Base-by-base conservation (phyloP, 2,888 invertebrate species). In the Megalurothrips usitatus region DNA sequence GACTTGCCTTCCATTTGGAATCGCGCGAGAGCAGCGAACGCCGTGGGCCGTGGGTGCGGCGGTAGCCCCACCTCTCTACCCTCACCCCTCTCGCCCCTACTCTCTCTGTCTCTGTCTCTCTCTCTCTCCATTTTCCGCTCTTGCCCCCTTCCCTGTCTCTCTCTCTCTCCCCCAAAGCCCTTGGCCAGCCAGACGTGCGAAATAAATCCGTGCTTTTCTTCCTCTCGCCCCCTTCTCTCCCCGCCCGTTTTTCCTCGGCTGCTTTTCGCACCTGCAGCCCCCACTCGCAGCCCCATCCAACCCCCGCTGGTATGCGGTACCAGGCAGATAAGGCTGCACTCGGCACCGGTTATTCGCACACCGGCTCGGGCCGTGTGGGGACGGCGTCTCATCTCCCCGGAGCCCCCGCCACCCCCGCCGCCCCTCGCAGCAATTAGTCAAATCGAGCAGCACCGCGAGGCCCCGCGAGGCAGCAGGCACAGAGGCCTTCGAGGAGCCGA, bases 141-240 rank as follows among this genome's bases (percentile, higher is more conserved):
- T 43, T 43, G 34, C 34, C 6, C 34, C 6, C n/a, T n/a, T n/a
- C 34, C 6, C 34, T 43, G 34, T 6, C 6, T 43, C 6, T 52
- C 58, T 2, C 11, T 8, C 23, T 23, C 68, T 23, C 11, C 68
- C n/a, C 68, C 49, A 49, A 49, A 23, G 68, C 68, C 68, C 68
- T 12, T 8, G 68, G 26, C 11, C 68, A 12, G 68, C 23, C 12
- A 26, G 68, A 75, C 68, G 68, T 26, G 68, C 68, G 23, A 75
- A 75, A 75, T 75, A 75, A 75, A 75, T 75, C 68, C 23, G 68
- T 26, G 68, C 68, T 75, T 75, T 75, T 75, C 68, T 19, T 43
- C 34, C 34, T 58, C 14, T 58, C 58, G 26, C 10, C 68, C 23
- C 26, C 68, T 26, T 26, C 68, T 9, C n/a, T 10, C 68, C 1